A percentile compares a stretch with the other conserved stretches of the same genome.
These are phyloP conservation scores for Standfussiana lucernea DNA, from an alignment of 2,888 invertebrate species.

Conservation along the genomic window DNA sequence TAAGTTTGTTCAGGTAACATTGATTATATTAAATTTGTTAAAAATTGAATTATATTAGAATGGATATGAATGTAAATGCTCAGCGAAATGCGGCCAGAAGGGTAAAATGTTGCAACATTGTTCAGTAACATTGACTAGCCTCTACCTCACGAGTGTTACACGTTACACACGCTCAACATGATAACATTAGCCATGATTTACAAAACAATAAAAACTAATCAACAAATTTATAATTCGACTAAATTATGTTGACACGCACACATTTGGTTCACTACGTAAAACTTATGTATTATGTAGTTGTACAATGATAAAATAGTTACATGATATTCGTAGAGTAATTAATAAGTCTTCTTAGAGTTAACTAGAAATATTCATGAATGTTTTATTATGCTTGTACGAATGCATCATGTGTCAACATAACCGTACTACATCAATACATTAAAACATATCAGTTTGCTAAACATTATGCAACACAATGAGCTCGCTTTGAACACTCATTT, in stretches of 20 bases:
- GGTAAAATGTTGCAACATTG: conserved; percentile 72
- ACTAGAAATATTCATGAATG: conserved; percentile 54
- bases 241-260: conserved; percentile 67
- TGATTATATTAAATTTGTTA: conserved; percentile 66
- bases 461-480: conserved; percentile 76
- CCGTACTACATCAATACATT: conserved; percentile 64
- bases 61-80: conserved; percentile 77
- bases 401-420: conserved; percentile 65
- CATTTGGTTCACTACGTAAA: conserved; percentile 64
- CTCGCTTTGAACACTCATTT: conserved; percentile 68
- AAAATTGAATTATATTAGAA: conserved; percentile 61
- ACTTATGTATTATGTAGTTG: conserved; percentile 52
- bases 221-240: conserved; percentile 76
- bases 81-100: conserved; percentile 80
- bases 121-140: conserved; percentile 76
- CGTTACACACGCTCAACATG: conserved; percentile 63
- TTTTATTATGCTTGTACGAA: conserved; percentile 64
- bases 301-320: conserved; percentile 49
- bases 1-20: conserved; percentile 71
- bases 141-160: conserved; percentile 55
- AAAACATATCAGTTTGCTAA: conserved; percentile 78
- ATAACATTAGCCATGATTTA: conserved; percentile 67
- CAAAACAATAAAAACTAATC: conserved; percentile 83
- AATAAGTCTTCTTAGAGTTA: conserved; percentile 51
- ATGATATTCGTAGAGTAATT: conserved; percentile 48